These are phyloP conservation scores for Hirundo rustica DNA, from an alignment of 2,797 vertebrate genomes.

Conservation along the genomic window DNA sequence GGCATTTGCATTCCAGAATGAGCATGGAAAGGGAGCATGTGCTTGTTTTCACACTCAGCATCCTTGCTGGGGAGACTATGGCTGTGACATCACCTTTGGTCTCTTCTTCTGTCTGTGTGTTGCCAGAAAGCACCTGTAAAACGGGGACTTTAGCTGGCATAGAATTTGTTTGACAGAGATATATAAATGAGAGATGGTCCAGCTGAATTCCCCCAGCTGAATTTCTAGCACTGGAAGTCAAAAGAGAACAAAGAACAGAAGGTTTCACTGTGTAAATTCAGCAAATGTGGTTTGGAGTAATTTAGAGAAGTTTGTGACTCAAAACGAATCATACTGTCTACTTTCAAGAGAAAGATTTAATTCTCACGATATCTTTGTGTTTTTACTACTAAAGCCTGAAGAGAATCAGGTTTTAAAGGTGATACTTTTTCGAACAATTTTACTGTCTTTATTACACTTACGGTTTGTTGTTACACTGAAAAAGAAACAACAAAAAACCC, in stretches of 20 bases:
- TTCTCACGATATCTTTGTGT: neutral
- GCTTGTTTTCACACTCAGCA: neutral
- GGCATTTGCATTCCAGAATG: neutral
- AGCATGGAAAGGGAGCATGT: neutral
- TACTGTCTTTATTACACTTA: neutral
- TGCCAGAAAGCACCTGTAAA: neutral
- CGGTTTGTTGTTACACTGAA: neutral
- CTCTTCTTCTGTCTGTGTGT: neutral
- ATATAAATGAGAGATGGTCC: neutral
- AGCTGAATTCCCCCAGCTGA: neutral
- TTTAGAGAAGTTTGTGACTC: neutral
- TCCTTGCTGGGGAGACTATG: neutral
- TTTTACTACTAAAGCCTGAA: neutral
- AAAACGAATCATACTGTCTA: neutral
- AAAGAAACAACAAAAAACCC: neutral
- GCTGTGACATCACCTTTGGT: neutral
- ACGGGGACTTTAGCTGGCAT: neutral
- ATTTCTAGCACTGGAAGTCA: neutral
- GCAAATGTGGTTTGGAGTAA: neutral
- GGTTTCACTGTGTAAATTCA: neutral
- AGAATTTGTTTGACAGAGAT: neutral
- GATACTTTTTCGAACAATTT: neutral
- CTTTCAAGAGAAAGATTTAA: constrained; percentile 7
- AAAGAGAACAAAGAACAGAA: neutral
- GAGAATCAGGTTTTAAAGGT: neutral